Percentiles rank a stretch among this genome's conserved stretches.
Conservation (phyloP, 2,113 vertebrate species). For the Petrocephalus microphthalmus region DNA sequence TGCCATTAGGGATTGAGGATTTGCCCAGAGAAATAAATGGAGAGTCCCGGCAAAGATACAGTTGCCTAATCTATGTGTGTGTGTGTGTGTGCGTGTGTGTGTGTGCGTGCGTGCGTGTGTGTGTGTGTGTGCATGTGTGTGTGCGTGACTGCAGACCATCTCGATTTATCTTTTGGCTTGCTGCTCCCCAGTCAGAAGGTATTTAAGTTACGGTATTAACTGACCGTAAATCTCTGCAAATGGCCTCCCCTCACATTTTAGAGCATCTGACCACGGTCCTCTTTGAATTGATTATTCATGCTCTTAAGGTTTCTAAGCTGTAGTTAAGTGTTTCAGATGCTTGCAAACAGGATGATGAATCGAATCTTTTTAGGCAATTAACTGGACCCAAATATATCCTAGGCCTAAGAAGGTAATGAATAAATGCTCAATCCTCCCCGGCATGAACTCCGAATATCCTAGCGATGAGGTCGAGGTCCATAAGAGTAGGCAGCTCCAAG, state of each 20-base stretch:
- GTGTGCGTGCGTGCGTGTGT: neutral
- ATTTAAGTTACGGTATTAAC: neutral
- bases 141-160: too few species aligned
- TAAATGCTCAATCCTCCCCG: neutral
- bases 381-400: neutral
- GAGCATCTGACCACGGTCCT: neutral
- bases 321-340: slow-evolving; percentile 9
- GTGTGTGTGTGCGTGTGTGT: neutral
- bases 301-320: neutral
- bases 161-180: too few species aligned
- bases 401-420: neutral
- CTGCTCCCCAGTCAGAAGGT: neutral
- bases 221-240: neutral
- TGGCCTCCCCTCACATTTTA: neutral
- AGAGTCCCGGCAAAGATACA: too few species aligned
- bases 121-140: neutral
- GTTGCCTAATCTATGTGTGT: neutral
- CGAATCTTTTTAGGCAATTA: neutral
- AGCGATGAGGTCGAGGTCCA: neutral
- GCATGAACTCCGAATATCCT: neutral
- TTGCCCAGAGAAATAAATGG: too few species aligned
- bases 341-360: neutral
- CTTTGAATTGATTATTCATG: neutral
- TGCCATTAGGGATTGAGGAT: too few species aligned
- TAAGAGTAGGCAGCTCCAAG: neutral